phyloP scores from a whole-genome alignment of 2,888 invertebrate species.

The Pelosia muscerda region DNA sequence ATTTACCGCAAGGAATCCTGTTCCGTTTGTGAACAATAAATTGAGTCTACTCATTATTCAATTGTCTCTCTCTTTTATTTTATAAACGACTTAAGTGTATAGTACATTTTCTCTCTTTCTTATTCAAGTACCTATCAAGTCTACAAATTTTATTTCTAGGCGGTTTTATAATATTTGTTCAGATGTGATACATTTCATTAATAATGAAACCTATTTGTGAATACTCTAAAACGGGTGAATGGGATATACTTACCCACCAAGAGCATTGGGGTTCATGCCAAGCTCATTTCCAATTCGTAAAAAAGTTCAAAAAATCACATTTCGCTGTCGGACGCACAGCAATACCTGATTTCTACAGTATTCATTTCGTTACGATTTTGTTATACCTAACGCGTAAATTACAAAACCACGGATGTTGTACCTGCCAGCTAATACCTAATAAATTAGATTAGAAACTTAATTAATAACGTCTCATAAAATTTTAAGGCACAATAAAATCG shows the following conservation, averaged over 20 bases:
- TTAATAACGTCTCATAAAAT: too few species aligned
- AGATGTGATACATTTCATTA: not conserved
- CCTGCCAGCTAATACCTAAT: too few species aligned
- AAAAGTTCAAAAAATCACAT: not conserved
- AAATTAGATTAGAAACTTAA: too few species aligned
- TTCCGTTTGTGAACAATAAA: conserved; percentile 69
- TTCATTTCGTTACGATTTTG: too few species aligned
- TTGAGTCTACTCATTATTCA: conserved; percentile 74
- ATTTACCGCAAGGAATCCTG: conserved; percentile 70
- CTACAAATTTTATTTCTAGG: conserved; percentile 30
- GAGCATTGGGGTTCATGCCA: not conserved
- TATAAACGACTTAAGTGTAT: conserved; percentile 57
- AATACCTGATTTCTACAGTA: too few species aligned
- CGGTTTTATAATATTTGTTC: conserved; percentile 26
- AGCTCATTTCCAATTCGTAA: not conserved
- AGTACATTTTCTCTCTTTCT: conserved; percentile 32
- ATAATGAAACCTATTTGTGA: not conserved
- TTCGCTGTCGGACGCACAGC: too few species aligned
- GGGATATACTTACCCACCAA: not conserved
- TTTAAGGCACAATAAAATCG: too few species aligned
- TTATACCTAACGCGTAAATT: too few species aligned
- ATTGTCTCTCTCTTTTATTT: conserved; percentile 62
- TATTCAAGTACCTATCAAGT: too few species aligned
- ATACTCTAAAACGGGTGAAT: not conserved
- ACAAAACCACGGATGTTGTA: too few species aligned